A percentile compares a stretch with the other conserved stretches of the same genome.
These are phyloP conservation scores for Zosterops hypoxanthus DNA, from an alignment of 2,113 vertebrate species.

Conservation along the genomic window DNA sequence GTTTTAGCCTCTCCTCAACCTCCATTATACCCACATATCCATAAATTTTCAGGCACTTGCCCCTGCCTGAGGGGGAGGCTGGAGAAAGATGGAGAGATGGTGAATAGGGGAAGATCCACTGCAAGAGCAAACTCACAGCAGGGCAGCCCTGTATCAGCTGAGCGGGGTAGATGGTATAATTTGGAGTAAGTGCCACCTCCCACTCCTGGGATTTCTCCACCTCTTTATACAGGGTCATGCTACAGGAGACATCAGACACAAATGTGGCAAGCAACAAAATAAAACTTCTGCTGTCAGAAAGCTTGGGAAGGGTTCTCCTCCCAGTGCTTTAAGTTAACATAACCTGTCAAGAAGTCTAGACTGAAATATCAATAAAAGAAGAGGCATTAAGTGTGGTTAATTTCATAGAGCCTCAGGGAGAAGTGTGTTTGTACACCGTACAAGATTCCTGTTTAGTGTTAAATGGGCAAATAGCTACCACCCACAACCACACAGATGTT, in stretches of 20 bases:
- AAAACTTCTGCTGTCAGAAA: not conserved
- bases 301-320: not conserved
- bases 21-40: not conserved
- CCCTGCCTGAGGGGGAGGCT: not conserved
- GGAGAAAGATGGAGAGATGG: not conserved
- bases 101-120: not conserved
- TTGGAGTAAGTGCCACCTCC: not conserved
- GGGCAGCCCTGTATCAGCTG: not conserved
- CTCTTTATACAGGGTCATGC: not conserved
- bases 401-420: not conserved
- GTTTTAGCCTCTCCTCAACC: not conserved
- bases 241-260: not conserved
- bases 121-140: not conserved
- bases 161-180: fast-evolving
- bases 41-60: not conserved
- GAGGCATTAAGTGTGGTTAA: not conserved
- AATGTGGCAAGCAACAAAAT: not conserved
- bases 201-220: not conserved
- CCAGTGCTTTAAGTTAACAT: not conserved
- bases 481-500: not conserved
- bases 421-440: not conserved
- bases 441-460: not conserved
- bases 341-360: not conserved
- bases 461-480: not conserved
- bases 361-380: not conserved